These are phyloP conservation scores for Anisognathus igniventris DNA, from an alignment of 2,797 vertebrate genomes.

Conservation along the genomic window DNA sequence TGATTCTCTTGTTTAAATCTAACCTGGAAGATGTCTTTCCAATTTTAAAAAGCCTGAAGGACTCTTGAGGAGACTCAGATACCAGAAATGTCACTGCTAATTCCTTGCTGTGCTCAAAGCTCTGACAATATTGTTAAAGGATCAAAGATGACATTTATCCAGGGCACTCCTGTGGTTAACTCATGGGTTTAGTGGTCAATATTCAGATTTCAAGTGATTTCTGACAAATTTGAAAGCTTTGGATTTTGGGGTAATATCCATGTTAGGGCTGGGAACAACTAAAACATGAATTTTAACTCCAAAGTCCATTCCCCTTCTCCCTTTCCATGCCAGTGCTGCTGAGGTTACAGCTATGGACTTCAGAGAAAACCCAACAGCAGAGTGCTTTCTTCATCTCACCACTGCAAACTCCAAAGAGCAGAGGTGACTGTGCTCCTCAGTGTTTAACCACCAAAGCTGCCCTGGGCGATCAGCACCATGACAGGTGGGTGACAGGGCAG, in stretches of 20 bases:
- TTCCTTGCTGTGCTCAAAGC: neutral
- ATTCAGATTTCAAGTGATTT: neutral
- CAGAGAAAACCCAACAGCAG: neutral
- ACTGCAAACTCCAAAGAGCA: neutral
- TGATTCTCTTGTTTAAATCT: conserved; percentile 5
- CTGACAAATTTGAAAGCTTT: neutral
- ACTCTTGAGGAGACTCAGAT: neutral
- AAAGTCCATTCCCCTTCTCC: neutral
- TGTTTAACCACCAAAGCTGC: neutral
- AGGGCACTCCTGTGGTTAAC: neutral
- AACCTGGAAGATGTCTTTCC: neutral
- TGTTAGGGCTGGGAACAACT: neutral
- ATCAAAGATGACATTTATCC: neutral
- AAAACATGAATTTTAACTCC: neutral
- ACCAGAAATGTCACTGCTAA: conserved; percentile 28
- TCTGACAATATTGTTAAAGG: neutral
- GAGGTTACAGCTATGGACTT: neutral
- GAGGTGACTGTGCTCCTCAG: neutral
- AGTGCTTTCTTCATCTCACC: neutral
- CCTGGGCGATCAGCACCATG: fast-evolving
- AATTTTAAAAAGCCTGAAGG: neutral
- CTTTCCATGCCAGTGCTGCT: neutral
- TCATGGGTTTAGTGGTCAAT: neutral
- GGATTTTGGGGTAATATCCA: neutral
- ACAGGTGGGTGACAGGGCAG: neutral